phyloP scores from a whole-genome alignment of 1,140 invertebrate species.

The Sweltsa coloradensis region DNA sequence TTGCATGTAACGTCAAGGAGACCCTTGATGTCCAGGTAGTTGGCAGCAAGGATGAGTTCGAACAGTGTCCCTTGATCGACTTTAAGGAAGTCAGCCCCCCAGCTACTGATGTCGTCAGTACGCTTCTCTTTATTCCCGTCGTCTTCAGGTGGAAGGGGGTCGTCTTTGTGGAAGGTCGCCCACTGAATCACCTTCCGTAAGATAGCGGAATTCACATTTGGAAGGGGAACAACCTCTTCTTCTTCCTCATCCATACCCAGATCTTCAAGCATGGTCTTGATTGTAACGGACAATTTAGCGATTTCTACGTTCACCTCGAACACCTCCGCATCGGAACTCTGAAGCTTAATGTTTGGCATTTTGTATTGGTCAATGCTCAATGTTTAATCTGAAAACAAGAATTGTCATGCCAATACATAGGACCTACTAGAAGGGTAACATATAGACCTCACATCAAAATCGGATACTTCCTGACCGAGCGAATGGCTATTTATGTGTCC shows the following conservation, averaged over 20 bases:
- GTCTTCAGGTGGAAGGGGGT: constrained; percentile 89
- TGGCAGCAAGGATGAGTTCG: constrained; percentile 86
- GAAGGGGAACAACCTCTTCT: constrained; percentile 92
- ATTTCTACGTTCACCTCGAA: constrained; percentile 98
- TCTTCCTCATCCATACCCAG: constrained; percentile 82
- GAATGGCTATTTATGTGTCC: no score
- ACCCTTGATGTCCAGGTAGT: constrained; percentile 97
- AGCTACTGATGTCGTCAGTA: constrained; percentile 96
- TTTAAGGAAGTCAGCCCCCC: constrained; percentile 97
- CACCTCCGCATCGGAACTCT: constrained; percentile 92
- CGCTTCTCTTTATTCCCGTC: constrained; percentile 97
- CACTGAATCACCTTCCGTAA: constrained; percentile 93
- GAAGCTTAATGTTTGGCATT: constrained; percentile 85
- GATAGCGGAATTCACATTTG: constrained; percentile 97
- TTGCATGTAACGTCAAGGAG: constrained; percentile 96
- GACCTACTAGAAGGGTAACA: no score
- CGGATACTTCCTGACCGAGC: no score
- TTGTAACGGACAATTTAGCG: constrained; percentile 94
- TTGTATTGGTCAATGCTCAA: no score
- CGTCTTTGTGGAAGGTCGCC: constrained; percentile 92
- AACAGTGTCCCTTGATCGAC: constrained; percentile 96
- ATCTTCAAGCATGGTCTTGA: constrained; percentile 98
- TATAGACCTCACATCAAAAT: no score
- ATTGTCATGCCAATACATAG: no score
- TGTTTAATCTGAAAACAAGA: no score